Evolutionary conservation across 2,797 vertebrate genomes (phyloP).

Genomic region (Meda fulgida): DNA sequence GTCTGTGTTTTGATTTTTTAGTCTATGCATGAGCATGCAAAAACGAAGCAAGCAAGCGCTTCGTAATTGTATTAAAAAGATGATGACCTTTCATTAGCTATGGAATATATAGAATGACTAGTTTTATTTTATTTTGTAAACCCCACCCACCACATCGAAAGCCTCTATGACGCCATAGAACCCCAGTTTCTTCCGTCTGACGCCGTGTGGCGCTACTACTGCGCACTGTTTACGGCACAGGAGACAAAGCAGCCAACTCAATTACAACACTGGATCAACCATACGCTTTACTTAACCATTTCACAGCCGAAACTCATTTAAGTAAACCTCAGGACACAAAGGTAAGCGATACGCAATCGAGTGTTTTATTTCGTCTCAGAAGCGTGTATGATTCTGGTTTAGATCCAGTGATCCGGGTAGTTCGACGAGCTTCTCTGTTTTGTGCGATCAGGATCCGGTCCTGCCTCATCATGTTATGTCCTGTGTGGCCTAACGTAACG

Average conservation of each 20-base stretch:
- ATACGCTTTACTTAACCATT: conserved; percentile 81
- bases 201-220: conserved; percentile 79
- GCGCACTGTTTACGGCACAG: conserved; percentile 71
- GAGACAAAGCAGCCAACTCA: conserved; percentile 88
- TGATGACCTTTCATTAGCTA: not conserved
- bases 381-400: conserved; percentile 57
- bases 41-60: not conserved
- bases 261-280: conserved; percentile 78
- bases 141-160: conserved; percentile 55
- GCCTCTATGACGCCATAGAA: conserved; percentile 79
- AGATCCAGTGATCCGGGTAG: conserved; percentile 78
- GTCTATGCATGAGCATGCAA: not conserved
- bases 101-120: not conserved
- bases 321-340: conserved; percentile 51
- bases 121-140: conserved; percentile 56
- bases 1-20: not conserved
- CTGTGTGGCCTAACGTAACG: conserved; percentile 67
- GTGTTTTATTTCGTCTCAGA: conserved; percentile 4
- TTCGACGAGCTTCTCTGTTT: conserved; percentile 71
- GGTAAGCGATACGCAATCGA: conserved; percentile 68
- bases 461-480: conserved; percentile 74
- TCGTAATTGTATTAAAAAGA: not conserved
- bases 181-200: conserved; percentile 81
- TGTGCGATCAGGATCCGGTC: conserved; percentile 73
- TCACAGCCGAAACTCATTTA: conserved; percentile 68